These are phyloP conservation scores for Drosophila grimshawi DNA, from an alignment of 1,140 invertebrate genomes.

Conservation along the genomic window DNA sequence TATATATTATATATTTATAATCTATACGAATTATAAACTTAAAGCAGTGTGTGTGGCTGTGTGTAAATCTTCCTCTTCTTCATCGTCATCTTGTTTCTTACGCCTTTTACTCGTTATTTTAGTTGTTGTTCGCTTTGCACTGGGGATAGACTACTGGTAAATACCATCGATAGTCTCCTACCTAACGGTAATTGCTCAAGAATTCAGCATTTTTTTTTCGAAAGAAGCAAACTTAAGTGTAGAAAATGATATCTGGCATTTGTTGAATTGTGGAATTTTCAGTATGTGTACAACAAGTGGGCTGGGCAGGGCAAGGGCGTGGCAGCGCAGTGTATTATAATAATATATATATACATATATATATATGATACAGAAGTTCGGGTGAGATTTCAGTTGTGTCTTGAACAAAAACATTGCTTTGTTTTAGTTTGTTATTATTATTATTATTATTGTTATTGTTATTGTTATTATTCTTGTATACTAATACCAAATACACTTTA, in stretches of 20 bases:
- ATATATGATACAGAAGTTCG: not conserved
- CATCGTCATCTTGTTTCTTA: constrained; percentile 13
- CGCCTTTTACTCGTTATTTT: constrained; percentile 4
- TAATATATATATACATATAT: constrained; percentile 1
- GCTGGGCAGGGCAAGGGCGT: not conserved
- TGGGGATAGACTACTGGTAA: not conserved
- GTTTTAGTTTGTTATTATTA: not conserved
- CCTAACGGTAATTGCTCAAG: constrained; percentile 13
- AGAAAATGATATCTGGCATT: constrained; percentile 18
- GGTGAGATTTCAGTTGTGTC: not conserved
- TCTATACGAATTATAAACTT: constrained; percentile 75
- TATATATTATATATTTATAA: constrained; percentile 56
- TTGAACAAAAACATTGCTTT: constrained; percentile 16
- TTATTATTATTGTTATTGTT: constrained; percentile 11
- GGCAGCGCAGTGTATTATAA: not conserved
- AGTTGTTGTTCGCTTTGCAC: not conserved
- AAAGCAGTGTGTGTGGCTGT: constrained; percentile 55
- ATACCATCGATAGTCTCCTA: not conserved
- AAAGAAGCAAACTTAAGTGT: constrained; percentile 8
- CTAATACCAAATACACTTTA: constrained; percentile 25
- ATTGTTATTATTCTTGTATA: constrained; percentile 17
- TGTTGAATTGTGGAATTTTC: constrained; percentile 6
- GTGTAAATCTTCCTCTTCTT: constrained; percentile 6
- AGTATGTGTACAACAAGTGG: no score
- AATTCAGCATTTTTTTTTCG: not conserved